These are phyloP conservation scores for Entomobrya multifasciata DNA, from an alignment of 2,888 invertebrate genomes.

Conservation along the genomic window DNA sequence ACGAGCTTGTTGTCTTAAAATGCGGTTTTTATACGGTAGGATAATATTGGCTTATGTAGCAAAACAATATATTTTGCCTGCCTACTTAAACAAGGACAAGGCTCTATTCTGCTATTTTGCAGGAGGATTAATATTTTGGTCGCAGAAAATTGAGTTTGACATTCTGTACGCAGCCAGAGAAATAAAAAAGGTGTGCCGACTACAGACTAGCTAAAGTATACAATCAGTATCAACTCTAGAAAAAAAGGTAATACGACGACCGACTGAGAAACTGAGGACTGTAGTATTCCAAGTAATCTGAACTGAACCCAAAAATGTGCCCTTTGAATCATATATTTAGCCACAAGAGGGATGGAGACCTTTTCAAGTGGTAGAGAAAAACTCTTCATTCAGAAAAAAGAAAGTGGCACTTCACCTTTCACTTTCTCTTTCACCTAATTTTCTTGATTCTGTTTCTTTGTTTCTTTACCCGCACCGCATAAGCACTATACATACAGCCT, in stretches of 20 bases:
- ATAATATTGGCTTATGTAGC: too few relatives aligned
- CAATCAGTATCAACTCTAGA: conserved; percentile 5
- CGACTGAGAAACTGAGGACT: background rate
- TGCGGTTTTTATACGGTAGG: too few relatives aligned
- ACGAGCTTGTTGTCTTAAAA: too few relatives aligned
- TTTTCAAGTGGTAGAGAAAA: conserved; percentile 30
- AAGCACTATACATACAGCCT: background rate
- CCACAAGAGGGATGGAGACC: conserved; percentile 26
- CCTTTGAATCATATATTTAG: conserved; percentile 23
- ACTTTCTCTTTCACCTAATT: conserved; percentile 4
- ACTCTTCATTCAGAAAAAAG: conserved; percentile 45
- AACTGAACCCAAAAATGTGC: conserved; percentile 9
- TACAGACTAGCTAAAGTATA: background rate
- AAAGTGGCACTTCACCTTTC: conserved; percentile 63
- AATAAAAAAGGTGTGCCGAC: conserved; percentile 16
- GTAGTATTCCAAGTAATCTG: conserved; percentile 18
- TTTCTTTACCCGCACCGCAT: background rate
- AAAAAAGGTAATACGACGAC: background rate
- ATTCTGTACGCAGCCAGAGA: background rate
- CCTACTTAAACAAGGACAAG: too few relatives aligned
- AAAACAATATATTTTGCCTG: too few relatives aligned
- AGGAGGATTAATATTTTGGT: conserved; percentile 27
- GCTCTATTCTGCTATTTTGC: too few relatives aligned
- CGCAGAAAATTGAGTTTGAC: conserved; percentile 28
- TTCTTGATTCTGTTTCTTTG: conserved; percentile 13